Evolutionary conservation across 1,140 invertebrate genomes (phyloP).

Genomic region (Lepidurus packardi): DNA sequence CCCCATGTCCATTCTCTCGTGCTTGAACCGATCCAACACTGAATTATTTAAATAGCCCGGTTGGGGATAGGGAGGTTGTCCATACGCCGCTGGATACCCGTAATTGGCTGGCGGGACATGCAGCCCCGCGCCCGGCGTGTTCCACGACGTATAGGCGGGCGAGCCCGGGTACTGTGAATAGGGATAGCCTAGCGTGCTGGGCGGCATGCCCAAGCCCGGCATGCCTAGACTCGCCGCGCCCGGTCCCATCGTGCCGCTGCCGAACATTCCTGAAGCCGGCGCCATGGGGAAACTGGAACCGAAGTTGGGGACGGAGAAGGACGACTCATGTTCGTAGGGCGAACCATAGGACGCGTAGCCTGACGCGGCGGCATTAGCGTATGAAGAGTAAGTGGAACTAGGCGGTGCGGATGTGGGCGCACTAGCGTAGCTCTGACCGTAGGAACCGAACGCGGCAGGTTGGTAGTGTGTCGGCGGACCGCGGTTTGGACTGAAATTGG

Average conservation of each 20-base stretch:
- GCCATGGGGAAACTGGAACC: slow-evolving; percentile 38
- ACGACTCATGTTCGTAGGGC: slow-evolving; percentile 38
- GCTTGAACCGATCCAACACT: slow-evolving; percentile 36
- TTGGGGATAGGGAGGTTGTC: slow-evolving; percentile 35
- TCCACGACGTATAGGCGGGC: slow-evolving; percentile 33
- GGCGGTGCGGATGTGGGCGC: not conserved
- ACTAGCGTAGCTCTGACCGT: slow-evolving; percentile 23
- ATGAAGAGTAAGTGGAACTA: slow-evolving; percentile 34
- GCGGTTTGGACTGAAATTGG: slow-evolving; percentile 26
- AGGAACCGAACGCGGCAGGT: slow-evolving; percentile 32
- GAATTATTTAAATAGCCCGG: slow-evolving; percentile 20
- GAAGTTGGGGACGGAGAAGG: slow-evolving; percentile 39
- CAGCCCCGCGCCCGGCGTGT: slow-evolving; percentile 33
- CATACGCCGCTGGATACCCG: slow-evolving; percentile 35
- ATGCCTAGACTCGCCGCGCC: slow-evolving; percentile 35
- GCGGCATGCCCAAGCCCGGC: slow-evolving; percentile 24
- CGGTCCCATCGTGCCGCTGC: slow-evolving; percentile 21
- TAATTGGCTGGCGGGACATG: slow-evolving; percentile 34
- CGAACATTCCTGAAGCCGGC: not conserved
- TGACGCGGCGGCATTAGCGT: slow-evolving; percentile 35
- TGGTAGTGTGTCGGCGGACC: slow-evolving; percentile 29
- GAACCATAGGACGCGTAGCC: slow-evolving; percentile 39
- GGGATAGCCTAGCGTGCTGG: slow-evolving; percentile 34
- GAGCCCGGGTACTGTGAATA: slow-evolving; percentile 30
- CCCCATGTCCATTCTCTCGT: slow-evolving; percentile 35